Evolutionary conservation across 2,888 invertebrate genomes (phyloP), one percentile per base, ranked within the genome.

Genomic region (Dynastes maya): DNA sequence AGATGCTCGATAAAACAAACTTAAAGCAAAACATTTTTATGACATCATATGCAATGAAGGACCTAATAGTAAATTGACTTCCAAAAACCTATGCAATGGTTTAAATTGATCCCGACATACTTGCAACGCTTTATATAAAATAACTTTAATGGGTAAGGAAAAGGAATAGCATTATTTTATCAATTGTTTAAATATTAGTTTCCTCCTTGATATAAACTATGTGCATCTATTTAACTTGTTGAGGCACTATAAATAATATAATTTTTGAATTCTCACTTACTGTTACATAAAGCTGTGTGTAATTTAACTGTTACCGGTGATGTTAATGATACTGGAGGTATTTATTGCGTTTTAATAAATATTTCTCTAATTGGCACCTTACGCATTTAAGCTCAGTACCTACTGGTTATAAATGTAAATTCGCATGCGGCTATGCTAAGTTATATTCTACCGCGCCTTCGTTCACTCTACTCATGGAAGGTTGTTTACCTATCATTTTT

Each of bases 301-400:
- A 58, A 22, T 58, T 58, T 58, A 58, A 58, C 55, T 58, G 55
- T 58, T 58, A 58, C 64, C 5, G 8, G 37, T 64, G 40, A 6
- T 64, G 64, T 64, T 64, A 64, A 64, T 64, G 32, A 64, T 37
- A 64, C 40, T 1, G n/a, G 40, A 64, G 55, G 55, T 22, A 64
- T 64, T 64, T 64, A 64, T 40, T 64, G 64, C 64, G 37, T 64
- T 64, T 64, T 64, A 64, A 64, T 64, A 64, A 64, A 64, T 64
- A 64, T 64, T 64, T 64, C 64, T n/a, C 64, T 64, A 64, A 64
- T 64, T 64, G 64, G 37, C 64, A 64, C 64, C 40, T 11, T 58
- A 40, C 32, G 40, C n/a, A 37, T 64, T 64, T 37, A 32, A 37
- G 16, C 13, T 64, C n/a, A 64, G 37, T 16, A 64, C 32, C 64